These are phyloP conservation scores for Syrmaticus mikado DNA, from an alignment of 2,113 vertebrate genomes.

Conservation along the genomic window DNA sequence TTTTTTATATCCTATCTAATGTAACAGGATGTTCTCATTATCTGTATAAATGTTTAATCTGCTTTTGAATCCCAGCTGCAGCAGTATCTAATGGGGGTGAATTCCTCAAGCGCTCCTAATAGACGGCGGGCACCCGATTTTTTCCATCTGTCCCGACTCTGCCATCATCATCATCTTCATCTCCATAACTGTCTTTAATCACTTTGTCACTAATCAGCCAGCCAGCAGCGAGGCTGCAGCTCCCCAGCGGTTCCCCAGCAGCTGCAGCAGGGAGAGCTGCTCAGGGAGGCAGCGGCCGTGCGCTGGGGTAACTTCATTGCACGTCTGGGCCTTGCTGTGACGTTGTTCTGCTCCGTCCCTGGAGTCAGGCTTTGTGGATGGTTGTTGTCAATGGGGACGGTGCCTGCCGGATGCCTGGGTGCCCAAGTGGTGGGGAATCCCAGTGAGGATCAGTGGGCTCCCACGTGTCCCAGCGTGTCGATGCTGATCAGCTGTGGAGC, in stretches of 20 bases:
- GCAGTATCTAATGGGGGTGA: constrained; percentile 13
- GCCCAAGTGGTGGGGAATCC: not conserved
- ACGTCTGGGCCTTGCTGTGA: not conserved
- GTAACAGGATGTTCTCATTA: constrained; percentile 72
- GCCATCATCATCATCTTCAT: not conserved
- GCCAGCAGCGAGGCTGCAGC: not conserved
- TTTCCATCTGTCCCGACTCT: not conserved
- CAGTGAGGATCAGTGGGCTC: not conserved
- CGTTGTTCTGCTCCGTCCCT: not conserved
- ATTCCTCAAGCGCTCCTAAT: constrained; percentile 46
- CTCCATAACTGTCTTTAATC: not conserved
- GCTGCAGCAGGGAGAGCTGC: not conserved
- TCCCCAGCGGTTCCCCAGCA: not conserved
- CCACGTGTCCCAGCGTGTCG: not conserved
- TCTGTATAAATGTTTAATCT: constrained; percentile 67
- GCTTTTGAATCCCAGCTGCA: constrained; percentile 38
- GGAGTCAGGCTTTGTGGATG: not conserved
- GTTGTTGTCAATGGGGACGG: not conserved
- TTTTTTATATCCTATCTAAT: constrained; percentile 66
- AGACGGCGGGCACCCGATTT: constrained; percentile 44
- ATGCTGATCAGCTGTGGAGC: not conserved
- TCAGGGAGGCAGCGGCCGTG: not conserved
- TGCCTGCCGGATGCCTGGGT: not conserved
- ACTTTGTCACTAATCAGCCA: not conserved
- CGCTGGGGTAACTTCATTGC: not conserved